These are phyloP conservation scores for Gymnoscelis rufifasciata DNA, from an alignment of 2,888 invertebrate genomes.

Conservation along the genomic window DNA sequence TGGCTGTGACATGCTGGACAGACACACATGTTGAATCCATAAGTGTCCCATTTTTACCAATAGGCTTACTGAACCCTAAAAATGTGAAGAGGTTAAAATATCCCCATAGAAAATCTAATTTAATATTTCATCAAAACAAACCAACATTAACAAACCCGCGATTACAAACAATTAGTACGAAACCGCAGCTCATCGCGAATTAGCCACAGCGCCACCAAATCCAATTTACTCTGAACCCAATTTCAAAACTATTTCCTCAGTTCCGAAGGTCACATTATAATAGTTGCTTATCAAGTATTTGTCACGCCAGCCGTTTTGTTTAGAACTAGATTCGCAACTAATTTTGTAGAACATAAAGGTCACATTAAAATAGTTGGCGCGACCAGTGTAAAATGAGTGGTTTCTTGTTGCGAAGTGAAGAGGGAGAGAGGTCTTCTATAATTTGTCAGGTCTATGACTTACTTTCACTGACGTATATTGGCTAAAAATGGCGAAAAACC, in stretches of 20 bases:
- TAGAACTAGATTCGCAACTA: conserved; percentile 1
- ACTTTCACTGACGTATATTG: conserved; percentile 5
- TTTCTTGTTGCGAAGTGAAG: background rate
- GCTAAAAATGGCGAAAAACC: conserved; percentile 3
- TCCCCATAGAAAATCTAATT: too few species aligned
- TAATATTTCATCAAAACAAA: background rate
- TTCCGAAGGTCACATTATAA: conserved; percentile 5
- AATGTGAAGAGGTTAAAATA: too few species aligned
- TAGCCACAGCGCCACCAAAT: background rate
- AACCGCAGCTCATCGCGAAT: background rate
- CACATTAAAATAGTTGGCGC: conserved; percentile 1
- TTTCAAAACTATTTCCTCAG: background rate
- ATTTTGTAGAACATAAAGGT: background rate
- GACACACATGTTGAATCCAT: too few species aligned
- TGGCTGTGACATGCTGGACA: too few species aligned
- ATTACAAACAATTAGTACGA: background rate
- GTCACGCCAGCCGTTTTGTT: conserved; percentile 4
- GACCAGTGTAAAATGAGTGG: background rate
- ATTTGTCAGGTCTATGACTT: background rate
- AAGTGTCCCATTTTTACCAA: too few species aligned
- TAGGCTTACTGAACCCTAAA: too few species aligned
- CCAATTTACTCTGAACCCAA: conserved; percentile 5
- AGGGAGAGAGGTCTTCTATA: conserved; percentile 1
- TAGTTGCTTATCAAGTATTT: conserved; percentile 5
- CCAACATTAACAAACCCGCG: background rate